phyloP scores from a whole-genome alignment of 2,888 invertebrate genomes.

The Apomyelois bistriatella region DNA sequence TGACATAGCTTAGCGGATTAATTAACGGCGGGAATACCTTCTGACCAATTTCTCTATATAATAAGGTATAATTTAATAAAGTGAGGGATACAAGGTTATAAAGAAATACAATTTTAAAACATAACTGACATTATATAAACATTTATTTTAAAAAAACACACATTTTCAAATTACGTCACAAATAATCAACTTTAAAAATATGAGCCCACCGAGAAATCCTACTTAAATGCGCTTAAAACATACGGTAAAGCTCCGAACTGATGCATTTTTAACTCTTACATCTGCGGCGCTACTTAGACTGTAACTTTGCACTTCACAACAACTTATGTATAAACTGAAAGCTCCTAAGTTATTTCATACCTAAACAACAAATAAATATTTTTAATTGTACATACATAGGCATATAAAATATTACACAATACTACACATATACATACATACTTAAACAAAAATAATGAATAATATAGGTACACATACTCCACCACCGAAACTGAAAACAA shows the following conservation, averaged over 20 bases:
- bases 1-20: too few relatives aligned
- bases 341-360: not conserved
- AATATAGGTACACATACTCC: not conserved
- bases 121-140: not conserved
- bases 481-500: too few relatives aligned
- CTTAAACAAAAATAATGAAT: not conserved
- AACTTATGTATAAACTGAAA: constrained; percentile 10
- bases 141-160: constrained; percentile 25
- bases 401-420: too few relatives aligned
- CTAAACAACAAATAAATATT: not conserved
- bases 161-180: constrained; percentile 32
- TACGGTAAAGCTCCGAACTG: constrained; percentile 18
- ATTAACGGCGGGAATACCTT: too few relatives aligned
- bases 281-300: constrained; percentile 13
- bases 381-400: too few relatives aligned
- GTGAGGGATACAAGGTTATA: too few relatives aligned
- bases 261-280: constrained; percentile 36
- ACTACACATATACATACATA: constrained; percentile 1
- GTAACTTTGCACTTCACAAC: constrained; percentile 6
- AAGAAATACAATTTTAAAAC: too few relatives aligned
- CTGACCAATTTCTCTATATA: too few relatives aligned
- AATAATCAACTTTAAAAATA: constrained; percentile 31
- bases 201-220: constrained; percentile 27
- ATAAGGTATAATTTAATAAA: too few relatives aligned
- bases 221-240: constrained; percentile 48